Percentiles rank a stretch among this genome's conserved stretches.
phyloP scores from a whole-genome alignment of 1,140 invertebrate species.

The Drosophila pseudoobscura region DNA sequence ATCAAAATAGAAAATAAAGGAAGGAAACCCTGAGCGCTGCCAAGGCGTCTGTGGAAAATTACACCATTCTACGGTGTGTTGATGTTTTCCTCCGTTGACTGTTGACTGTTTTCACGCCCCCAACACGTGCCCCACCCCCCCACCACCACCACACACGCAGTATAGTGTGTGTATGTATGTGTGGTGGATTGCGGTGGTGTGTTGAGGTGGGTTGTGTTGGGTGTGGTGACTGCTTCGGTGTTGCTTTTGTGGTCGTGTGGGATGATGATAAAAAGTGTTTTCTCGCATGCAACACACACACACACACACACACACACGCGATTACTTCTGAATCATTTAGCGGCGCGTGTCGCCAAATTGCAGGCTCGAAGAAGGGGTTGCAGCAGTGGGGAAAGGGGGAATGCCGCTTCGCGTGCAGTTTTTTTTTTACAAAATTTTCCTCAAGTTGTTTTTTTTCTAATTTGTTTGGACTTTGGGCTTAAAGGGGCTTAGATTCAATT shows the following conservation, averaged over 20 bases:
- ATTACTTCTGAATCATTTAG: conserved; percentile 39
- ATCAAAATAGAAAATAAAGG: conserved; percentile 18
- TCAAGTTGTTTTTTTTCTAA: not conserved
- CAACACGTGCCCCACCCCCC: conserved; percentile 29
- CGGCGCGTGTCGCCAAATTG: conserved; percentile 27
- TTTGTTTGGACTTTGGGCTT: conserved; percentile 30
- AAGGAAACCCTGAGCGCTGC: not conserved
- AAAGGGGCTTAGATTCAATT: conserved; percentile 21
- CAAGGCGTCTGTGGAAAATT: conserved; percentile 56
- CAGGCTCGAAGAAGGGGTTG: not conserved
- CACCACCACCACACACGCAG: not conserved
- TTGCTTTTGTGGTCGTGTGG: not conserved
- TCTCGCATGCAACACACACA: conserved; percentile 18
- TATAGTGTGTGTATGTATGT: not conserved
- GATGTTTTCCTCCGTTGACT: conserved; percentile 16
- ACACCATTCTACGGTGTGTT: conserved; percentile 36
- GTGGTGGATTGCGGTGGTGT: not conserved
- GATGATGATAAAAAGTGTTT: not conserved
- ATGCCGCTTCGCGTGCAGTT: conserved; percentile 14
- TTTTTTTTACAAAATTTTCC: not conserved
- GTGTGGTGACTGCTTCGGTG: not conserved
- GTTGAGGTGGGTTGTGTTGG: conserved; percentile 11
- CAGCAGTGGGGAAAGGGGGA: conserved; percentile 31
- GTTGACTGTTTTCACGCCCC: conserved; percentile 47
- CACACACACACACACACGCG: not conserved